These are phyloP conservation scores for Pseudomyrmex gracilis DNA, from an alignment of 1,140 invertebrate species.

Conservation along the genomic window DNA sequence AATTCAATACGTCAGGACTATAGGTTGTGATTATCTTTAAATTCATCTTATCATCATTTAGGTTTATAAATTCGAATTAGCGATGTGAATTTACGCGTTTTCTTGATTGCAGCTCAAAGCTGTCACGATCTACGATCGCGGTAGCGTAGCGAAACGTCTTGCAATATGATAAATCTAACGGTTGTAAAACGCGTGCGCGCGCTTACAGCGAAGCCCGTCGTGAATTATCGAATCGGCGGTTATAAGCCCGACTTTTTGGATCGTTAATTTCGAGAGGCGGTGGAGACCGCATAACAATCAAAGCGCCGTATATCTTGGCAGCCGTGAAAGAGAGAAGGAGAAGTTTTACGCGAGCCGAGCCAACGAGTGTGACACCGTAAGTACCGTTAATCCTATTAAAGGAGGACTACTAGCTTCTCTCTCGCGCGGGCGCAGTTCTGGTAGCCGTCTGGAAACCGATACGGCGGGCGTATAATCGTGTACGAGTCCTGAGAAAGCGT, in stretches of 20 bases:
- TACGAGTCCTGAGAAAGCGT: constrained; percentile 54
- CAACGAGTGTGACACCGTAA: constrained; percentile 68
- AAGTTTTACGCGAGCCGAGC: constrained; percentile 32
- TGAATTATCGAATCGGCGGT: constrained; percentile 66
- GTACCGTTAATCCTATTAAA: constrained; percentile 74
- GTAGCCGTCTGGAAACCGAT: constrained; percentile 69
- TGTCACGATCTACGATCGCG: constrained; percentile 42
- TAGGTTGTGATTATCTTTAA: neutral
- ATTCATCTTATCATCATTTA: neutral
- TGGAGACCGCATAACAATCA: constrained; percentile 61
- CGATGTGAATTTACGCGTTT: constrained; percentile 33
- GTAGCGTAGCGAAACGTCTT: constrained; percentile 8
- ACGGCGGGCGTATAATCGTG: constrained; percentile 53
- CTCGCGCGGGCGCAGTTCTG: constrained; percentile 47
- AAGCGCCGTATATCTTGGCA: constrained; percentile 66
- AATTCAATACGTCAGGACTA: neutral
- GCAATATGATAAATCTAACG: constrained; percentile 39
- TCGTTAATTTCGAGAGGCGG: constrained; percentile 70
- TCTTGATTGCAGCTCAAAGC: constrained; percentile 21
- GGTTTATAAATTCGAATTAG: constrained; percentile 43
- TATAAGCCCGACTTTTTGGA: constrained; percentile 65
- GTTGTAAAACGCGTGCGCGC: constrained; percentile 23
- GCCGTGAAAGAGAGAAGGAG: neutral
- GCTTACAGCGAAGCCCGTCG: neutral
- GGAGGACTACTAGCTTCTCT: constrained; percentile 63